Evolutionary conservation across 2,888 invertebrate genomes (phyloP).

Genomic region (Pedicia rivosa): DNA sequence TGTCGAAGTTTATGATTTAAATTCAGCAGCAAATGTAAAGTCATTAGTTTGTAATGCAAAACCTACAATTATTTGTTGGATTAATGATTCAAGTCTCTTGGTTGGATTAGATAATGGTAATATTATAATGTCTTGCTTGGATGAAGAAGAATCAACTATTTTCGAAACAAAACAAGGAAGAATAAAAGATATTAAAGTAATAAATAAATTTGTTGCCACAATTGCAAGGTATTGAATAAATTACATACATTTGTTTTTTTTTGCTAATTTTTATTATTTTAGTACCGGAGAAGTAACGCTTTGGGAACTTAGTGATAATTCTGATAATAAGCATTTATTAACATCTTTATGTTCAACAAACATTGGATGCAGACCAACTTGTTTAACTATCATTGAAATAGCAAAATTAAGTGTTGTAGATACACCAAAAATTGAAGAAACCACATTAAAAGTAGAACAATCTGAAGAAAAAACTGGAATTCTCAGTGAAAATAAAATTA

Average conservation of each 20-base stretch:
- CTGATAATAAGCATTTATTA: constrained; percentile 27
- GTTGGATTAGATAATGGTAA: constrained; percentile 63
- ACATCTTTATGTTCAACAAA: constrained; percentile 38
- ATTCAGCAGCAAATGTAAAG: constrained; percentile 55
- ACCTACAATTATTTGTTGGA: constrained; percentile 55
- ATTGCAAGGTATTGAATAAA: constrained; percentile 35
- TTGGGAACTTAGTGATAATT: constrained; percentile 35
- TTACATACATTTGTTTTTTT: background rate
- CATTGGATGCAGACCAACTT: constrained; percentile 57
- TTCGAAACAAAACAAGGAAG: constrained; percentile 44
- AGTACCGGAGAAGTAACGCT: constrained; percentile 63
- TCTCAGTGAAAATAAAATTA: background rate
- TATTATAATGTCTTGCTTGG: constrained; percentile 40
- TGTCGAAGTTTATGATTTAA: constrained; percentile 67
- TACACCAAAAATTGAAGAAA: constrained; percentile 9
- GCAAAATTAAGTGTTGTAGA: constrained; percentile 17
- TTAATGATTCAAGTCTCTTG: constrained; percentile 42
- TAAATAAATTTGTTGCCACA: constrained; percentile 43
- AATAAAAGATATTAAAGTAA: constrained; percentile 46
- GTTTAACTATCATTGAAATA: constrained; percentile 42
- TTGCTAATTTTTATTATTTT: constrained; percentile 2
- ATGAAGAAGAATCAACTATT: constrained; percentile 25
- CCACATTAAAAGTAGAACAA: background rate
- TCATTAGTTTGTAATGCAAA: constrained; percentile 49
- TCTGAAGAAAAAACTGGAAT: background rate